Evolutionary conservation across 2,888 invertebrate genomes (phyloP), one percentile per base, ranked within the genome.

Genomic region (Phortica magna): DNA sequence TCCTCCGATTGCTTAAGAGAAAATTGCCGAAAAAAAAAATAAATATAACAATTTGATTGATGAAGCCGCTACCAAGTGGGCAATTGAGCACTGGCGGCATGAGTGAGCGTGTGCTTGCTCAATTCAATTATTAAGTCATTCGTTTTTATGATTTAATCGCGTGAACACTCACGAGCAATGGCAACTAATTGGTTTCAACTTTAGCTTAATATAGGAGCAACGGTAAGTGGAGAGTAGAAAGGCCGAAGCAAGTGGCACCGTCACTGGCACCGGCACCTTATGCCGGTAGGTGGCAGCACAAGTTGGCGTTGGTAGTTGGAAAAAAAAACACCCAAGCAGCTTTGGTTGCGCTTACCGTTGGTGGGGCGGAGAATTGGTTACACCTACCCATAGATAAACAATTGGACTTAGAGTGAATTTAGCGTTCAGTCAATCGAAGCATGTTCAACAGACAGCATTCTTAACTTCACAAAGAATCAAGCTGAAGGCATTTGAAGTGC

Each of bases 111-210:
- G 67, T n/a, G 48, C 53, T 19, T 31, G 70, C 55, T 53, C 53
- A 71, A 41, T 55, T 55, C n/a, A 55, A 31, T 31, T 31, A 31
- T 48, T 53, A 48, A 55, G 70, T 55, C 70, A 71, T 55, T 71
- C 31, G n/a, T 17, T 55, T 71, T 71, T 55, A 71, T 55, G 55
- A 55, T 55, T 71, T 53, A 71, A 71, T 71, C 55, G 70, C 70
- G 70, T 71, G 70, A 12, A 17, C 48, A n/a, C 65, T 39, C 67
- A 31, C 65, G 7, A 59, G 65, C 41, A 19, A 39, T 7, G 17
- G 65, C 41, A 10, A 39, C 41, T 65, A 12, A 71, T 48, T 39
- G 53, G 10, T 19, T 43, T 5, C 9, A 14, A 64, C 7, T 31
- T 14, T 17, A 53, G 53, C 12, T 53, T 53, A n/a, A n/a, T 3